A percentile compares a stretch with the other conserved stretches of the same genome.
Conservation (phyloP, 2,113 vertebrate species). For the Tachysurus fulvidraco region DNA sequence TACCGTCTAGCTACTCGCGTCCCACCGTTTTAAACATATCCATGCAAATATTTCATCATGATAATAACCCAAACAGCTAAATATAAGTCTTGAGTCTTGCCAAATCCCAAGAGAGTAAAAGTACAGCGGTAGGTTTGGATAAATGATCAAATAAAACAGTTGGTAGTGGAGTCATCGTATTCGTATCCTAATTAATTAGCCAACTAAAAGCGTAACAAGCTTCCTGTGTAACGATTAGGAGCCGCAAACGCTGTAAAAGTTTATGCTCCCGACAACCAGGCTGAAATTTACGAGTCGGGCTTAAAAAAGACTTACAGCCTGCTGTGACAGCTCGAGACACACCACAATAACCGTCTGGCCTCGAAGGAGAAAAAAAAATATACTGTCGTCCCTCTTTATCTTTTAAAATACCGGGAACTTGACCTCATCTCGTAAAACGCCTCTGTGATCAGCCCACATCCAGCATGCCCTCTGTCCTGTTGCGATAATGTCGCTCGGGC, state of each 20-base stretch:
- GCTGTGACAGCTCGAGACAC: conserved; percentile 44
- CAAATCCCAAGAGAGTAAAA: neutral
- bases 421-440: conserved; percentile 64
- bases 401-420: conserved; percentile 56
- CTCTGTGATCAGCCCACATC: conserved; percentile 62
- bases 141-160: neutral
- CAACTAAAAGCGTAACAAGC: conserved; percentile 37
- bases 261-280: conserved; percentile 51
- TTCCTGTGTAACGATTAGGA: conserved; percentile 51
- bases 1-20: neutral
- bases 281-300: conserved; percentile 59
- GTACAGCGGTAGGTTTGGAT: neutral
- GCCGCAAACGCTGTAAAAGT: conserved; percentile 57
- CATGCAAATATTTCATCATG: neutral
- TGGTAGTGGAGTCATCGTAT: neutral
- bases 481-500: conserved; percentile 60
- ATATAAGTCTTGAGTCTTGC: neutral
- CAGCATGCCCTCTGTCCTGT: conserved; percentile 58
- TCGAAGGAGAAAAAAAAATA: conserved; percentile 37
- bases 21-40: neutral
- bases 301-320: conserved; percentile 60
- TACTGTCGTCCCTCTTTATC: conserved; percentile 31
- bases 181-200: conserved; percentile 20
- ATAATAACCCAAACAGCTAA: neutral
- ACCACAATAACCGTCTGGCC: conserved; percentile 40